These are phyloP conservation scores for Corapipo altera DNA, from an alignment of 2,113 vertebrate genomes.

Conservation along the genomic window DNA sequence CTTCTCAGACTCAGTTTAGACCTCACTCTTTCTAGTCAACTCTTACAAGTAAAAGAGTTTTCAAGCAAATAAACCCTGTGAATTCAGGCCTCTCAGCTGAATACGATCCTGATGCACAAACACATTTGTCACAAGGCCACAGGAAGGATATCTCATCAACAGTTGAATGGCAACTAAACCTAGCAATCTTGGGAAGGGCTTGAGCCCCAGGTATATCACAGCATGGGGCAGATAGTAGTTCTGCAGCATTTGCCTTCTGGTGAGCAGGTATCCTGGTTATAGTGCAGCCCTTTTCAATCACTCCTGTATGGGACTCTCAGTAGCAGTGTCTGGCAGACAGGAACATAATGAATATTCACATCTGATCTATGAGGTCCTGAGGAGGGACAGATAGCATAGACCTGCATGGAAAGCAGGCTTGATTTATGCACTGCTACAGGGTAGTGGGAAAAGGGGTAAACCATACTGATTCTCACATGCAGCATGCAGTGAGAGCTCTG, in stretches of 20 bases:
- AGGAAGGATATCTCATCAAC: neutral
- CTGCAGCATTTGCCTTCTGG: neutral
- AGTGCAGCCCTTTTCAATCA: neutral
- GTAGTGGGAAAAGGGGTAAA: neutral
- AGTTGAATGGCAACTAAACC: neutral
- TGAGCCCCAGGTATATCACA: neutral
- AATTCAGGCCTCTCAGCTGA: neutral
- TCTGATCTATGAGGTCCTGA: neutral
- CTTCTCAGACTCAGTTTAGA: neutral
- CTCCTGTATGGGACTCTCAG: neutral
- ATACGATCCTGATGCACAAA: neutral
- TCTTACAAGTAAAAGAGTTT: neutral
- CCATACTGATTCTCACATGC: neutral
- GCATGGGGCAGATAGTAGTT: neutral
- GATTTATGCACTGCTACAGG: neutral
- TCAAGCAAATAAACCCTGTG: neutral
- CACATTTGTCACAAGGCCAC: neutral
- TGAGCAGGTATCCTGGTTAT: neutral
- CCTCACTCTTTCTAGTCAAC: neutral
- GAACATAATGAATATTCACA: rapidly evolving
- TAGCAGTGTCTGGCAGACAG: neutral
- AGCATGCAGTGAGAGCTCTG: neutral
- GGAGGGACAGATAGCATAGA: neutral
- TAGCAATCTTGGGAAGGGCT: neutral
- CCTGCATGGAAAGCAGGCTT: neutral